Evolutionary conservation across 2,113 vertebrate species (phyloP).

Genomic region (Acanthochromis polyacanthus): DNA sequence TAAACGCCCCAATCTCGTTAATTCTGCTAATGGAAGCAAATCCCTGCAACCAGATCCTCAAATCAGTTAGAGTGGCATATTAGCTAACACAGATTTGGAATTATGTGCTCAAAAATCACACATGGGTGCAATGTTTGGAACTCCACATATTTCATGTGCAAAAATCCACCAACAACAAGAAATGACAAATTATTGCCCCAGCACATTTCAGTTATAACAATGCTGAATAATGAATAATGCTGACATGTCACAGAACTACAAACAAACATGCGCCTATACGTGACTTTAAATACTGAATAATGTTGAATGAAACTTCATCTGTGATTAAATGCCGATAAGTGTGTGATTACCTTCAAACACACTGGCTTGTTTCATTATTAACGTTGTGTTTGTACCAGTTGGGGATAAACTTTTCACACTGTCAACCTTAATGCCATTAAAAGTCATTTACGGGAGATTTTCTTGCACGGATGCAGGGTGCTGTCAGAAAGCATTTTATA

Average conservation of each 20-base stretch:
- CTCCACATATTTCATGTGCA: not conserved
- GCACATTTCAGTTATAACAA: not conserved
- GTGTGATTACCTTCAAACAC: constrained; percentile 15
- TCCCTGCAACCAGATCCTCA: too few species aligned
- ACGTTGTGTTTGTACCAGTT: constrained; percentile 13
- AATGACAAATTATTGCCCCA: not conserved
- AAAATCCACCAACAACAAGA: not conserved
- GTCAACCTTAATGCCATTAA: constrained; percentile 30
- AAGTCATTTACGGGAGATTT: constrained; percentile 33
- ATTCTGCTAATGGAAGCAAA: too few species aligned
- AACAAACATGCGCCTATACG: not conserved
- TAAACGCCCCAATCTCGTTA: too few species aligned
- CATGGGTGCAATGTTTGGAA: not conserved
- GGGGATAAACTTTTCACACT: not conserved
- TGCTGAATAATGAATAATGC: not conserved
- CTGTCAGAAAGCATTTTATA: constrained; percentile 26
- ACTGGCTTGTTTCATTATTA: constrained; percentile 34
- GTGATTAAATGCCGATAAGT: constrained; percentile 12
- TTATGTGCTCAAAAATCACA: too few species aligned
- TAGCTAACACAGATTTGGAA: not conserved
- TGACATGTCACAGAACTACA: not conserved
- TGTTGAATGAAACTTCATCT: not conserved
- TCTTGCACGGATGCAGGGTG: constrained; percentile 22
- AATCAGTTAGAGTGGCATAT: not conserved
- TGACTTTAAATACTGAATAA: not conserved